Conservation (phyloP, 2,888 invertebrate genomes). For the Drosophila limbata region DNA sequence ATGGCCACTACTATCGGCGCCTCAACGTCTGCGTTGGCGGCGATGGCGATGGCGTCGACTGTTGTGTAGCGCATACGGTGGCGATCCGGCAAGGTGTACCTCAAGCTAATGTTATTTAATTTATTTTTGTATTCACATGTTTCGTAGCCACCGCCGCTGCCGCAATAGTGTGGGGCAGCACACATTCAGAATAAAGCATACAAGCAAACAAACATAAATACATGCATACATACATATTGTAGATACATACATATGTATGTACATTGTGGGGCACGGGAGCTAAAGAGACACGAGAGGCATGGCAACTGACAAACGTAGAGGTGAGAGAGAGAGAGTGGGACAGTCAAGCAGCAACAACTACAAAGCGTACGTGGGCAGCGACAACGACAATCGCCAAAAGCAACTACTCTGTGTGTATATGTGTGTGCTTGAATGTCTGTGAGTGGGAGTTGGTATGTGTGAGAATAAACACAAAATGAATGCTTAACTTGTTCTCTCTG, state of each 20-base stretch:
- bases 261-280: conserved; percentile 19
- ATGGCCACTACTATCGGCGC: conserved; percentile 63
- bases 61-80: conserved; percentile 58
- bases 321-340: conserved; percentile 51
- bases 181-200: conserved; percentile 24
- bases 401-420: conserved; percentile 3
- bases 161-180: conserved; percentile 26
- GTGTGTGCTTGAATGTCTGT: conserved; percentile 16
- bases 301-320: conserved; percentile 54
- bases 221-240: conserved; percentile 13
- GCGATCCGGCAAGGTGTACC: conserved; percentile 77
- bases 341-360: conserved; percentile 24
- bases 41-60: conserved; percentile 49
- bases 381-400: conserved; percentile 52
- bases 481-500: conserved; percentile 8
- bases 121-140: conserved; percentile 81
- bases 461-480: conserved; percentile 67
- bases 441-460: conserved; percentile 50
- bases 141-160: conserved; percentile 33
- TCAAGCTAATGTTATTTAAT: conserved; percentile 79
- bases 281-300: conserved; percentile 20
- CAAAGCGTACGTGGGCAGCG: conserved; percentile 52
- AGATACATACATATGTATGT: neutral
- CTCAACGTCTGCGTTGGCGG: conserved; percentile 70
- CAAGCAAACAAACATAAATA: conserved; percentile 22